Evolutionary conservation across 2,797 vertebrate genomes (phyloP).

Genomic region (Capromys pilorides): DNA sequence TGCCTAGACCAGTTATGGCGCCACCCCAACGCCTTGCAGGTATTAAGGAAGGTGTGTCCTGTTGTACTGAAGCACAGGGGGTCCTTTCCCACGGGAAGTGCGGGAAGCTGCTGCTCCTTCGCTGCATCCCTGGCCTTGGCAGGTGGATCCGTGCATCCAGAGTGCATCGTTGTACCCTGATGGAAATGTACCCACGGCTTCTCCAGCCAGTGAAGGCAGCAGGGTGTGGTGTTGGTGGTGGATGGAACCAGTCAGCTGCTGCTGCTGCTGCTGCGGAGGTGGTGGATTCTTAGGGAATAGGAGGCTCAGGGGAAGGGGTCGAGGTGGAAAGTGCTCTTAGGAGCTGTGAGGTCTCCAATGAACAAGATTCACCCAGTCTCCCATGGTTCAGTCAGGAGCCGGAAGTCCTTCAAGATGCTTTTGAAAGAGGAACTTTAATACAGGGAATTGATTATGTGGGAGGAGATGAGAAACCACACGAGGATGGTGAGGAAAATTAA

Average conservation of each 20-base stretch:
- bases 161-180: background rate
- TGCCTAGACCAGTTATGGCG: background rate
- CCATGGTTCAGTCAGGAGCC: background rate
- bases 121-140: background rate
- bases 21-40: background rate
- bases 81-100: background rate
- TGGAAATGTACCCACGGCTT: background rate
- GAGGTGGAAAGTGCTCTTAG: background rate
- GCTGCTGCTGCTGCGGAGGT: no score
- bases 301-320: background rate
- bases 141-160: background rate
- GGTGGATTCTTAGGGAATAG: background rate
- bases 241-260: background rate
- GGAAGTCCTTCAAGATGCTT: conserved; percentile 16
- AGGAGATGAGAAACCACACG: background rate
- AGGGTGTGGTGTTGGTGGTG: background rate
- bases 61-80: background rate
- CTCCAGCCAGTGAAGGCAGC: background rate
- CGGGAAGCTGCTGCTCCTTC: background rate
- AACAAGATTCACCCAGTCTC: background rate
- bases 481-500: background rate
- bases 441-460: background rate
- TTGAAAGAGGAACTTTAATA: conserved; percentile 43
- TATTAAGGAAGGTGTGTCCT: background rate
- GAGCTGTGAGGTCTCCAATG: background rate